Conservation (phyloP, 2,888 invertebrate species). For the Helobdella robusta region DNA sequence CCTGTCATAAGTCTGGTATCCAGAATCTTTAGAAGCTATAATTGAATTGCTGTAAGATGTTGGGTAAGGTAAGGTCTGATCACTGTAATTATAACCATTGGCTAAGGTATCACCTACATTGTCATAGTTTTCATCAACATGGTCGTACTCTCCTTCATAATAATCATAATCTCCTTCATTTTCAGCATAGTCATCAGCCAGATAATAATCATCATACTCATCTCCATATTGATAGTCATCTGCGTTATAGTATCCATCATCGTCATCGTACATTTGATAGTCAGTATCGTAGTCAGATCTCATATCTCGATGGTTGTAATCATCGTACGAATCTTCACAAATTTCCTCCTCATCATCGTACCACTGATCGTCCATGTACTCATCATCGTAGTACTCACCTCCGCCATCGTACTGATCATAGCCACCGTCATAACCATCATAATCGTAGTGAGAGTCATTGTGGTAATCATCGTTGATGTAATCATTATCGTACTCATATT, state of each 20-base stretch:
- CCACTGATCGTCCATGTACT: slow-evolving; percentile 16
- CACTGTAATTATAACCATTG: background rate
- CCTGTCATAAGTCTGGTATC: slow-evolving; percentile 28
- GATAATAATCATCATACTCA: slow-evolving; percentile 12
- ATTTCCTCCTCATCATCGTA: slow-evolving; percentile 10
- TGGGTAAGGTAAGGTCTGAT: background rate
- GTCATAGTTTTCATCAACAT: background rate
- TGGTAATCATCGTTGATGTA: slow-evolving; percentile 26
- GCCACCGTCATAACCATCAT: slow-evolving; percentile 7
- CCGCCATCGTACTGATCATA: slow-evolving; percentile 21
- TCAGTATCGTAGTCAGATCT: slow-evolving; percentile 1
- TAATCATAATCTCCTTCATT: slow-evolving; percentile 6
- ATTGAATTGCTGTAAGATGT: slow-evolving; percentile 15
- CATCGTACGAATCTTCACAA: slow-evolving; percentile 19
- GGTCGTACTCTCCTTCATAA: slow-evolving; percentile 11
- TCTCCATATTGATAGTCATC: slow-evolving; percentile 15
- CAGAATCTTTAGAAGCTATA: slow-evolving; percentile 28
- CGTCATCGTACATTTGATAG: background rate
- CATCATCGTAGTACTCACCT: slow-evolving; percentile 2
- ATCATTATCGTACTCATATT: slow-evolving; percentile 10
- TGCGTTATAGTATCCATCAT: slow-evolving; percentile 17
- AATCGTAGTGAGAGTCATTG: slow-evolving; percentile 21
- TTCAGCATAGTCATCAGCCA: background rate
- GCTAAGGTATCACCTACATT: background rate
- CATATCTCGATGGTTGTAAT: slow-evolving; percentile 13